Conservation (phyloP, 2,888 invertebrate genomes). For the Odontothrips loti region DNA sequence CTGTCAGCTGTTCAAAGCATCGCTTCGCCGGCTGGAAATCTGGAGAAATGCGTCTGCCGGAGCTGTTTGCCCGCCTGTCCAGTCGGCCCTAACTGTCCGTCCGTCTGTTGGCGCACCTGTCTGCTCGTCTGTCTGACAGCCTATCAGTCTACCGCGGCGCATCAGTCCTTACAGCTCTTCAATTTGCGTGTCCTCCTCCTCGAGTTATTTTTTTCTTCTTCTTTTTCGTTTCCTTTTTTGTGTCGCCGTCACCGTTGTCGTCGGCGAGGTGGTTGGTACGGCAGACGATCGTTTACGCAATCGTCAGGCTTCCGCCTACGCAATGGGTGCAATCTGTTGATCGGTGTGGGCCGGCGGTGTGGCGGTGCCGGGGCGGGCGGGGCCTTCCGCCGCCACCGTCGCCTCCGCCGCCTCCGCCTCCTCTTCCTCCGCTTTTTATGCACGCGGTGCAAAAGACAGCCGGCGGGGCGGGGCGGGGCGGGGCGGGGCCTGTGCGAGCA, state of each 20-base stretch:
- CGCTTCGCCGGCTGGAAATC: not conserved
- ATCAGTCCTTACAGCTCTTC: not conserved
- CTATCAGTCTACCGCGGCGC: too few relatives aligned
- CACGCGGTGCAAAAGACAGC: too few relatives aligned
- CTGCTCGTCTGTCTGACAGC: too few relatives aligned
- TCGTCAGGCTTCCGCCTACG: not conserved
- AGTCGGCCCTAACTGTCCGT: not conserved
- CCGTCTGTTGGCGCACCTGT: too few relatives aligned
- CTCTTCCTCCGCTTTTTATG: not conserved
- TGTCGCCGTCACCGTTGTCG: not conserved
- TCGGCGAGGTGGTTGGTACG: not conserved
- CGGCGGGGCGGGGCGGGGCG: too few relatives aligned
- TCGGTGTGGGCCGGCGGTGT: not conserved
- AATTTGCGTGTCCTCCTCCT: not conserved
- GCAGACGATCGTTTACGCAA: not conserved
- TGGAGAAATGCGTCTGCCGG: not conserved
- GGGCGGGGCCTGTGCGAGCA: too few relatives aligned
- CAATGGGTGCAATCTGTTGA: slow-evolving; percentile 6
- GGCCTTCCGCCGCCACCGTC: not conserved
- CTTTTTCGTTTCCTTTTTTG: not conserved
- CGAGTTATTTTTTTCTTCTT: not conserved
- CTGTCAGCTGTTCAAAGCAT: not conserved
- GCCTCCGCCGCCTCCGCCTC: not conserved
- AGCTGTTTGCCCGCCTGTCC: too few relatives aligned
- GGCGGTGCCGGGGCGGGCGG: not conserved